phyloP scores from a whole-genome alignment of 2,113 vertebrate species.

The Puffinus mauretanicus region DNA sequence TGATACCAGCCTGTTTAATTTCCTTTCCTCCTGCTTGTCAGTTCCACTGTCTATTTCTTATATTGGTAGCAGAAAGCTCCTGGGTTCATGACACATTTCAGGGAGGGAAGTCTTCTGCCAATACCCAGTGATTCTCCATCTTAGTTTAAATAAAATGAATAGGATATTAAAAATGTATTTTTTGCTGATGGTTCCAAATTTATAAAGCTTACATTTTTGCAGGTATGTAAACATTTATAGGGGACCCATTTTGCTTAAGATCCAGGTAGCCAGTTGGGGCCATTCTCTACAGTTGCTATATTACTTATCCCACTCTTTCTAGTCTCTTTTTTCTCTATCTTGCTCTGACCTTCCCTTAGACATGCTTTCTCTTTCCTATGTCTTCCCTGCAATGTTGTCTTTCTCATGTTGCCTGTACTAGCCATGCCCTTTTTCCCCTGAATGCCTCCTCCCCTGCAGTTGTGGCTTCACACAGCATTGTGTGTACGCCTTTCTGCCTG shows the following conservation, averaged over 20 bases:
- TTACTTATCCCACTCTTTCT: not conserved
- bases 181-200: not conserved
- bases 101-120: not conserved
- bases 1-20: constrained; percentile 40
- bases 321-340: not conserved
- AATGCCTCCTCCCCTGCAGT: not conserved
- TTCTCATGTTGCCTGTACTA: not conserved
- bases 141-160: not conserved
- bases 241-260: not conserved
- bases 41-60: not conserved
- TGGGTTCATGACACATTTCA: not conserved
- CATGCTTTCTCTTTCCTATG: not conserved
- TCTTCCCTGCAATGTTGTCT: not conserved
- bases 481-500: not conserved
- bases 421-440: not conserved
- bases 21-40: constrained; percentile 21
- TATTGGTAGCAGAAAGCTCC: not conserved
- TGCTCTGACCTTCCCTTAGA: not conserved
- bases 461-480: not conserved
- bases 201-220: not conserved
- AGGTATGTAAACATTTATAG: not conserved
- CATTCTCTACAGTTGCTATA: not conserved
- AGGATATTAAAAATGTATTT: not conserved
- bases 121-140: not conserved
- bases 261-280: not conserved